Evolutionary conservation across 2,888 invertebrate species (phyloP).

Genomic region (Meloe dianella): DNA sequence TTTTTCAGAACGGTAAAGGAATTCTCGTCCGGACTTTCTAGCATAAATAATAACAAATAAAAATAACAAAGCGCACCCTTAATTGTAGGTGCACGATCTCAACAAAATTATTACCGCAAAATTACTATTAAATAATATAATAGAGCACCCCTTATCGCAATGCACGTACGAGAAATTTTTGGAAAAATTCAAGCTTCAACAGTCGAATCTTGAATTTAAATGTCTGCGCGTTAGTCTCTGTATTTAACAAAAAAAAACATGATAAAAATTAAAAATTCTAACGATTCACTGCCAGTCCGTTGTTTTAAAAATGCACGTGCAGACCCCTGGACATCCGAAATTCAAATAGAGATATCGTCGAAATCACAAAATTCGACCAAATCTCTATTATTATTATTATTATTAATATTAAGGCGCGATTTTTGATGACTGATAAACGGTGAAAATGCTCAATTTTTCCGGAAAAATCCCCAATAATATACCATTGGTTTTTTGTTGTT

Average conservation of each 20-base stretch:
- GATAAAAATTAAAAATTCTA: conserved; percentile 50
- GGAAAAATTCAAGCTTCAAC: conserved; percentile 21
- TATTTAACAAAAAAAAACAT: conserved; percentile 18
- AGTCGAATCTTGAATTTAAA: conserved; percentile 34
- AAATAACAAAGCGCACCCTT: conserved; percentile 2
- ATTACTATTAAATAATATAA: conserved; percentile 22
- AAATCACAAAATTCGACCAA: neutral
- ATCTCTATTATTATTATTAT: neutral
- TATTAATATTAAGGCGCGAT: neutral
- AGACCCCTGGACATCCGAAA: neutral
- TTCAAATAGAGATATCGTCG: neutral
- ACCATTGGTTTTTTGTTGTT: too few species aligned
- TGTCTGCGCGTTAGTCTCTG: conserved; percentile 51
- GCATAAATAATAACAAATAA: neutral
- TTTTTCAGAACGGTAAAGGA: conserved; percentile 11
- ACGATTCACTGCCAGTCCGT: conserved; percentile 57
- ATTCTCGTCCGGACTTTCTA: conserved; percentile 17
- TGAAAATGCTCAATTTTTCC: conserved; percentile 1
- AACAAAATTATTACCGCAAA: neutral
- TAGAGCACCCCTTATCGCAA: conserved; percentile 43
- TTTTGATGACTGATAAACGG: neutral
- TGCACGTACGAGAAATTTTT: conserved; percentile 36
- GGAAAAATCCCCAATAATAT: too few species aligned
- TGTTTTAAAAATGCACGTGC: conserved; percentile 31
- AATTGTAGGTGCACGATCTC: conserved; percentile 36